Evolutionary conservation across 2,113 vertebrate genomes (phyloP), one percentile per base, ranked within the genome.

Genomic region (Oncorhynchus nerka): DNA sequence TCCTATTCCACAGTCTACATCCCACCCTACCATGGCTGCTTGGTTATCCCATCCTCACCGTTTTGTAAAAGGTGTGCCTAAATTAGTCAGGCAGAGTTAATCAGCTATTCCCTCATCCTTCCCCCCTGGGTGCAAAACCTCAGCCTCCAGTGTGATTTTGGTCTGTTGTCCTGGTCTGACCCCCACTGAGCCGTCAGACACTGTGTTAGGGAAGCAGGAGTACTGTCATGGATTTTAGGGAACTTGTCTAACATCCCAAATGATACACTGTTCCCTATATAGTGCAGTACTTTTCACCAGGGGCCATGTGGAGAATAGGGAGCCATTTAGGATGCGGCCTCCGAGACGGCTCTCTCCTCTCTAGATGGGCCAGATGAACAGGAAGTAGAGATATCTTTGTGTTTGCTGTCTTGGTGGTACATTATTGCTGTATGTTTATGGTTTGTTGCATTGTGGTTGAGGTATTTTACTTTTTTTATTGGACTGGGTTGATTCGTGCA

Each of bases 151-250:
- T 81, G 78, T 39, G 16, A 79, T 79, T 70, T 59, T 67, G 66
- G 83, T 66, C 77, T 79, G 45, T 76, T 79, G 70, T 32, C 71
- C 55, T 68, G 70, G 75, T 71, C 66, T 6, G 64, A 68, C 82
- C 81, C 77, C 79, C 79, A 74, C 71, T 74, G 72, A 68, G 64
- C 65, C 15, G 59, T 85, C 80, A 70, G 12, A 34, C 26, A 1
- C 66, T 59, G 24, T 12, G 5, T 19, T n/a, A 34, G 51, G 67
- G n/a, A 75, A 64, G 45, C 59, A 75, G 62, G 67, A 79, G 71
- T 73, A 67, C 73, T 79, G 73, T 75, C 67, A 79, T 75, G 67
- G 68, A 75, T 79, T 77, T 5, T 51, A 70, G 19, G 69, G 64
- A 34, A 59, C 77, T 71, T 66, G 26, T 16, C 2, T 9, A 30